Percentiles rank a stretch among this genome's conserved stretches.
These are phyloP conservation scores for Todiramphus chloris DNA, from an alignment of 2,113 vertebrate species.

Conservation along the genomic window DNA sequence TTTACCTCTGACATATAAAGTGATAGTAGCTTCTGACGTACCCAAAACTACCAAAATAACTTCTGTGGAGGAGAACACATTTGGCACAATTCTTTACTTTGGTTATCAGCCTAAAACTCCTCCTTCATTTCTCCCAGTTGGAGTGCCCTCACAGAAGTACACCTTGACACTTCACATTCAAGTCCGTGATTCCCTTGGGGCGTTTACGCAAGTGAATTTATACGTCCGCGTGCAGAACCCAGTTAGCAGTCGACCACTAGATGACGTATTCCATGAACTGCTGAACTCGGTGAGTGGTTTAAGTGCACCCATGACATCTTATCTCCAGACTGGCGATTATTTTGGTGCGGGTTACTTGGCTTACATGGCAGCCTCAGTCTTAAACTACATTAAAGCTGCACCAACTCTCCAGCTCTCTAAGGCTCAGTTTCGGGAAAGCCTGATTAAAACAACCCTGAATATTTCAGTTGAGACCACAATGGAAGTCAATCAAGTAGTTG, in stretches of 20 bases:
- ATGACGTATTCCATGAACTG: background rate
- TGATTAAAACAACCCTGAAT: constrained; percentile 33
- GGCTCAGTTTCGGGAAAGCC: constrained; percentile 13
- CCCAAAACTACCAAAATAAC: background rate
- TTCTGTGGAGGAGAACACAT: constrained; percentile 53
- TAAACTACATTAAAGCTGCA: constrained; percentile 43
- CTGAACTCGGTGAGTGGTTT: background rate
- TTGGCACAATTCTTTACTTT: constrained; percentile 66
- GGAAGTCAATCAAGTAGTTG: constrained; percentile 66
- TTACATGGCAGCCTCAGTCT: constrained; percentile 52
- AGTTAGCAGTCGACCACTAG: background rate
- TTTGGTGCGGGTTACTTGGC: constrained; percentile 53
- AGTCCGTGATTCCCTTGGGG: constrained; percentile 53
- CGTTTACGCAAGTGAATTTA: constrained; percentile 57
- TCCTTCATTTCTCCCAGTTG: constrained; percentile 65
- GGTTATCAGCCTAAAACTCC: constrained; percentile 38
- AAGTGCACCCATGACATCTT: background rate
- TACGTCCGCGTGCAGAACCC: background rate
- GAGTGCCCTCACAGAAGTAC: background rate
- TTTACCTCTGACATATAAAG: constrained; percentile 70
- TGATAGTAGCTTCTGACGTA: constrained; percentile 50
- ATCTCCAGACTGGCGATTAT: constrained; percentile 5
- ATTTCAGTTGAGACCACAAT: background rate
- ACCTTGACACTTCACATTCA: constrained; percentile 41
- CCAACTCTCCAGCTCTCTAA: background rate